Evolutionary conservation across 2,888 invertebrate species (phyloP), one percentile per base, ranked within the genome.

Genomic region (Heteropelma amictum): DNA sequence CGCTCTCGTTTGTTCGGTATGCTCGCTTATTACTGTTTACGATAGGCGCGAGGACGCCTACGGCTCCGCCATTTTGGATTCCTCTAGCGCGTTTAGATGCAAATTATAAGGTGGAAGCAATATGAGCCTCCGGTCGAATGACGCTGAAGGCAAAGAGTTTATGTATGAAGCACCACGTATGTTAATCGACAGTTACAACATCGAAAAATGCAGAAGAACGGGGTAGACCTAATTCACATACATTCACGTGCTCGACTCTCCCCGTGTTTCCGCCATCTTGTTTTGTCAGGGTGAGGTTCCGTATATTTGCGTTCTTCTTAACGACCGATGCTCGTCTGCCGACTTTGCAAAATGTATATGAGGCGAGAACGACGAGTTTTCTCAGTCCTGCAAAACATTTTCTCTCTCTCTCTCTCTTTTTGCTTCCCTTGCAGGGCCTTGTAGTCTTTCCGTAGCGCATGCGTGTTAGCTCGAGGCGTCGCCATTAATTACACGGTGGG

Each of bases 81-180:
- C 83, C 81, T 82, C 83, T 82, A 72, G 80, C 77, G 79, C 79
- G 82, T 80, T 79, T 82, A 83, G 82, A 86, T 86, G 80, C 84
- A 85, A 86, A 86, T 87, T 86, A 85, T 83, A 85, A 83, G 82
- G 84, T 81, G 79, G 77, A 84, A 81, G 81, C 79, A 51, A n/a
- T n/a, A 47, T n/a, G 35, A 14, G 51, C 51, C 56, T 28, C 60
- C 10, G 33, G 38, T 30, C 14, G 38, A 60, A 56, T 38, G 23
- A 17, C 21, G 51, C 45, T 56, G 28, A 26, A 21, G 40, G 1
- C 12, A 45, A 47, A 42, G 35, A 30, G n/a, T n/a, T n/a, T n/a
- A n/a, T n/a, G n/a, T n/a, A 53, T 26, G 21, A 42, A 49, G 47
- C 17, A 14, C 28, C 12, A 12, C 28, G n/a, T 14, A 28, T 28